A percentile compares a stretch with the other conserved stretches of the same genome.
Conservation (phyloP, 2,113 vertebrate genomes). For the Corythornis madagascariensis region DNA sequence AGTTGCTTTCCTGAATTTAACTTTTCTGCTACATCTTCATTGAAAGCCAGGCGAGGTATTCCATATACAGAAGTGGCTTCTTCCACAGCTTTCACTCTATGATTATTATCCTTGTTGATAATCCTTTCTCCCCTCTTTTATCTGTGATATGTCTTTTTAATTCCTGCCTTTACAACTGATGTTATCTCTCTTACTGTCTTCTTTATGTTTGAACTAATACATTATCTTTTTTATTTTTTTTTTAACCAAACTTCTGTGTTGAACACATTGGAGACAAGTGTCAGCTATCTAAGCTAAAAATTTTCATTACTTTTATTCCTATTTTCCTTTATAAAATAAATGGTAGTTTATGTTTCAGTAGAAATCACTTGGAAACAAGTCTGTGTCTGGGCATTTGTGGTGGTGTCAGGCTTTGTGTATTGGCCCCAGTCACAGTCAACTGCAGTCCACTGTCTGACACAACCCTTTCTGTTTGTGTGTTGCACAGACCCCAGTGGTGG, state of each 20-base stretch:
- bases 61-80: background rate
- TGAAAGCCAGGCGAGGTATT: background rate
- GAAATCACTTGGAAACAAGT: background rate
- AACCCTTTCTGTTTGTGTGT: background rate
- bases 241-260: background rate
- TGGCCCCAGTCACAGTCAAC: too few species aligned
- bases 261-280: background rate
- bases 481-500: slow-evolving; percentile 80
- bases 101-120: background rate
- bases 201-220: background rate
- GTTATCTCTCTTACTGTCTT: background rate
- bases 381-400: accelerated
- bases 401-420: background rate
- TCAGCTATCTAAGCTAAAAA: background rate
- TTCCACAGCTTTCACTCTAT: background rate
- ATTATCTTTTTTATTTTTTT: background rate
- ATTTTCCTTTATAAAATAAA: background rate
- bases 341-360: background rate
- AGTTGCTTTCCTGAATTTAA: background rate
- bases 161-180: background rate
- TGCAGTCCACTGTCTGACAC: accelerated
- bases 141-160: background rate
- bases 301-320: background rate
- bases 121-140: background rate
- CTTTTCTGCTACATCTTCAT: background rate